Evolutionary conservation across 2,888 invertebrate species (phyloP).

Genomic region (Herminia tarsipennalis): DNA sequence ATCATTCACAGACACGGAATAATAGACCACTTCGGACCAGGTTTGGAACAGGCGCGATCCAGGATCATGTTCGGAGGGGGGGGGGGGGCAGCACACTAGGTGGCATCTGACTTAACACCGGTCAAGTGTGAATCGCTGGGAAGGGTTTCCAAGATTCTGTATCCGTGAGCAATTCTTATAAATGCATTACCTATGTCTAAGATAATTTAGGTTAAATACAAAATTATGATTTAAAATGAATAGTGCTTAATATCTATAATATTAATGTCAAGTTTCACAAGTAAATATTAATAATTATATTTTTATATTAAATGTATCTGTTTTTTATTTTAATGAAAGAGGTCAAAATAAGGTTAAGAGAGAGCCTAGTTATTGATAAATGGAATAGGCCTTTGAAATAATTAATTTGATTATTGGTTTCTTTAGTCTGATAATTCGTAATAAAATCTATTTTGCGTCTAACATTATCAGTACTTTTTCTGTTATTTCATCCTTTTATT

Average conservation of each 20-base stretch:
- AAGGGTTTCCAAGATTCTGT: no score
- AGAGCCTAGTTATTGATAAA: neutral
- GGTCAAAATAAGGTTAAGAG: neutral
- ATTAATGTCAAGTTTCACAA: slow-evolving; percentile 13
- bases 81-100: no score
- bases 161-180: no score
- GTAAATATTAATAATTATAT: neutral
- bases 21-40: neutral
- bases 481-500: slow-evolving; percentile 18
- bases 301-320: neutral
- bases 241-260: no score
- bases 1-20: neutral
- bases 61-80: no score
- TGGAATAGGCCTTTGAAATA: neutral
- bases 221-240: no score
- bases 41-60: no score
- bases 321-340: slow-evolving; percentile 3
- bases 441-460: no score
- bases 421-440: no score
- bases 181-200: no score
- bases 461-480: slow-evolving; percentile 29
- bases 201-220: no score
- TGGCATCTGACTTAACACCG: neutral
- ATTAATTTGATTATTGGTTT: neutral
- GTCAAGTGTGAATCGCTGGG: no score